A percentile compares a stretch with the other conserved stretches of the same genome.
phyloP scores from a whole-genome alignment of 2,797 vertebrate species.

The Limosa lapponica region DNA sequence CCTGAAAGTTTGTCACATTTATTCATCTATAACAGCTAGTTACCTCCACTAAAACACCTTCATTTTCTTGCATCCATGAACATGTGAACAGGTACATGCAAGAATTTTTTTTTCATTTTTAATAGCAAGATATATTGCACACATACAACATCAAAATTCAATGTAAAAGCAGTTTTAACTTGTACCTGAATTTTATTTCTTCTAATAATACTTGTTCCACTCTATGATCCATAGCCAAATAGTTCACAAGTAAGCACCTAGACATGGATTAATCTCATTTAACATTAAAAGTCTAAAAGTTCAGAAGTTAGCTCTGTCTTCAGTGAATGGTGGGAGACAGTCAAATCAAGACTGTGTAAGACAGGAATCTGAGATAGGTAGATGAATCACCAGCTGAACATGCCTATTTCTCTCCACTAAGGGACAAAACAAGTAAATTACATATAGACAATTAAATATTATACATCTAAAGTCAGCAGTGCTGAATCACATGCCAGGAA shows the following conservation, averaged over 20 bases:
- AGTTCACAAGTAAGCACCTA: background rate
- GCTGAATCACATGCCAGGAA: background rate
- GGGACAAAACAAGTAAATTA: background rate
- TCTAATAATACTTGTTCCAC: background rate
- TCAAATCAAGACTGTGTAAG: background rate
- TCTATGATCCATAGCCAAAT: background rate
- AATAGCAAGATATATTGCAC: background rate
- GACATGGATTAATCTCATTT: background rate
- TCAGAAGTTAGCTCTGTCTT: background rate
- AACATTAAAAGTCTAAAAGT: background rate
- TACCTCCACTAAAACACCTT: background rate
- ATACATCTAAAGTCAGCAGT: background rate
- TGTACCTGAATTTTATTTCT: background rate
- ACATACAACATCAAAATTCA: background rate
- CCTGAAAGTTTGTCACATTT: background rate
- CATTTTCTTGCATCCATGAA: background rate
- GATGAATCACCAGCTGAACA: background rate
- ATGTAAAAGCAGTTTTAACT: background rate
- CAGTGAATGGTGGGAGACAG: background rate
- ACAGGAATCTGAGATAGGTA: background rate
- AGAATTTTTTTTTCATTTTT: background rate
- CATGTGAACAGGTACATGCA: background rate
- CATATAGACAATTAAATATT: background rate
- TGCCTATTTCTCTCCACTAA: background rate
- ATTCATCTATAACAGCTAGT: background rate